Evolutionary conservation across 2,888 invertebrate genomes (phyloP).

Genomic region (Leptinotarsa tumamoca): DNA sequence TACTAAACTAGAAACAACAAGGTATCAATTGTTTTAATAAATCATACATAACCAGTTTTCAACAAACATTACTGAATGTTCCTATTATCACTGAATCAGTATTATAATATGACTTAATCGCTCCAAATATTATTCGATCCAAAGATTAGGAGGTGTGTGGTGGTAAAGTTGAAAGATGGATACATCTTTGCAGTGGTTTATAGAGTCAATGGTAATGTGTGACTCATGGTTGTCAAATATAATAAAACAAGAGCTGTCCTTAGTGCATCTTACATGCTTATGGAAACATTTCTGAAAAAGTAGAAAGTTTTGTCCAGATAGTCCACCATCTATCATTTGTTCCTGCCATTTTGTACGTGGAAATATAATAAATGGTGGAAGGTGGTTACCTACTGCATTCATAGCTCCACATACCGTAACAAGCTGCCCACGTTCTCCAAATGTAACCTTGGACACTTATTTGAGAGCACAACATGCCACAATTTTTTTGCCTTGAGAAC

Average conservation of each 20-base stretch:
- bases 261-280: not conserved
- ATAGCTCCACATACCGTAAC: slow-evolving; percentile 6
- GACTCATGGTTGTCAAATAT: not conserved
- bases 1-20: too few relatives aligned
- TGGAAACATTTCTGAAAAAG: not conserved
- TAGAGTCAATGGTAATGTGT: not conserved
- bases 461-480: slow-evolving; percentile 19
- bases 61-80: too few relatives aligned
- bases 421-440: slow-evolving; percentile 16
- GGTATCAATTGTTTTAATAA: too few relatives aligned
- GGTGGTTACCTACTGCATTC: not conserved
- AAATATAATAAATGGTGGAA: slow-evolving; percentile 6
- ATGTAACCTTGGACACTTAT: not conserved
- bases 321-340: not conserved
- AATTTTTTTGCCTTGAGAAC: slow-evolving; percentile 15
- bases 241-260: not conserved
- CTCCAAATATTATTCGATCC: not conserved
- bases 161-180: not conserved
- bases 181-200: not conserved
- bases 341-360: not conserved
- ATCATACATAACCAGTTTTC: too few relatives aligned
- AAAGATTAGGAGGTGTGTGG: not conserved
- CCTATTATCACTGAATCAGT: too few relatives aligned
- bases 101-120: too few relatives aligned
- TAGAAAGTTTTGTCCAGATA: not conserved